These are phyloP conservation scores for Anagrus nilaparvatae DNA, from an alignment of 1,140 invertebrate species.

Conservation along the genomic window DNA sequence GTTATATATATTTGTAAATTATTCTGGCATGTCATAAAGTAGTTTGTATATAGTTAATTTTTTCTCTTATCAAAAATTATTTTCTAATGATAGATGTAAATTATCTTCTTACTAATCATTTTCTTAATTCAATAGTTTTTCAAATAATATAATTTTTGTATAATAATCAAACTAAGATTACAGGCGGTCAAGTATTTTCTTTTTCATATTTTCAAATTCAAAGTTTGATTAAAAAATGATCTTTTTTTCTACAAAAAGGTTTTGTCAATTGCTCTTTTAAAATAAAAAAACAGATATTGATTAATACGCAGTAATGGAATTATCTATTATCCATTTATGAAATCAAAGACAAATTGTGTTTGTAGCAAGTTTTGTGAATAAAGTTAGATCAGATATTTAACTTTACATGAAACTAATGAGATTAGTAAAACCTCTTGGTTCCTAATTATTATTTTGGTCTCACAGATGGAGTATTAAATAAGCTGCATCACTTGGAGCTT, in stretches of 20 bases:
- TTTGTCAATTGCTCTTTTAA: constrained; percentile 2
- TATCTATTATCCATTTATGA: background rate
- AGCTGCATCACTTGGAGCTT: constrained; percentile 56
- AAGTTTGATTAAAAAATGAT: constrained; percentile 8
- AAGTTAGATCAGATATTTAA: constrained; percentile 46
- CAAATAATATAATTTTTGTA: constrained; percentile 15
- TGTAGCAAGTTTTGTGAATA: constrained; percentile 39
- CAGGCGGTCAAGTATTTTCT: constrained; percentile 11
- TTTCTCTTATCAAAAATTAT: background rate
- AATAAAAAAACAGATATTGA: background rate
- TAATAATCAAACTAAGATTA: constrained; percentile 17
- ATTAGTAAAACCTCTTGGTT: constrained; percentile 86
- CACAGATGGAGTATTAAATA: constrained; percentile 91
- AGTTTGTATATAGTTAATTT: background rate
- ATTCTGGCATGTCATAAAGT: too few species aligned
- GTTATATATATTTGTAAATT: too few species aligned
- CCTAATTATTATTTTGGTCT: constrained; percentile 92
- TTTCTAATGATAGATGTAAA: too few species aligned
- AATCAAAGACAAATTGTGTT: constrained; percentile 17
- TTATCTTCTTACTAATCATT: background rate
- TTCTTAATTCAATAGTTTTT: background rate
- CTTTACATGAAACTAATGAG: constrained; percentile 86
- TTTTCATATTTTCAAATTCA: constrained; percentile 11
- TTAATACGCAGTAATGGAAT: background rate
- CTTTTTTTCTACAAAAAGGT: constrained; percentile 11